A percentile compares a stretch with the other conserved stretches of the same genome.
Conservation (phyloP, 2,113 vertebrate species). For the Gallinago jamesoni region DNA sequence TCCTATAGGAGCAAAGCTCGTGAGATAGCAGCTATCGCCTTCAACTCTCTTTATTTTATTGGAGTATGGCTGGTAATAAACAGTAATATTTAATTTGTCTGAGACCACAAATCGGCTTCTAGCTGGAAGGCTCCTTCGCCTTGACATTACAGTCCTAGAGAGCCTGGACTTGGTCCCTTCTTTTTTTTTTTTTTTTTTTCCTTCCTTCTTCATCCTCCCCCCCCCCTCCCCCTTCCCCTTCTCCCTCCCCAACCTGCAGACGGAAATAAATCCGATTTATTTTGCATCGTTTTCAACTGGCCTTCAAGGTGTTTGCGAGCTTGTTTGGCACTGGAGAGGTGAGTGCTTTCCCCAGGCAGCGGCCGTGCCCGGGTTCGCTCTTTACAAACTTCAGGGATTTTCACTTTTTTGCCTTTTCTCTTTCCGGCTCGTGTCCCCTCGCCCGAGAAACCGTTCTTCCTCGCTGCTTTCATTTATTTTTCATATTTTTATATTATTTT, state of each 20-base stretch:
- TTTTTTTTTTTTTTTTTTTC: neutral
- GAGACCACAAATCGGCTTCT: conserved; percentile 70
- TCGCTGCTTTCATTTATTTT: neutral
- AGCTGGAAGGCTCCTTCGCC: conserved; percentile 63
- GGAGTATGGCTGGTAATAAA: conserved; percentile 79
- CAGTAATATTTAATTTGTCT: conserved; percentile 81
- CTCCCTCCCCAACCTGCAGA: conserved; percentile 33
- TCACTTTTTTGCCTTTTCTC: conserved; percentile 11
- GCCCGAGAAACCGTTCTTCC: neutral
- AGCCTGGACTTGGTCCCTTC: conserved; percentile 24
- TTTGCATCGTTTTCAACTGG: conserved; percentile 56
- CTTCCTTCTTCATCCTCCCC: neutral
- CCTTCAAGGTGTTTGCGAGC: conserved; percentile 56
- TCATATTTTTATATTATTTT: too few relatives aligned
- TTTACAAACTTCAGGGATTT: neutral
- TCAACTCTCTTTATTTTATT: conserved; percentile 81
- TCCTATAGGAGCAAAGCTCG: conserved; percentile 81
- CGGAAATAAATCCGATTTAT: conserved; percentile 65
- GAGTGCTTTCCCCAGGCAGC: conserved; percentile 58
- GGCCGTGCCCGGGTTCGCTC: conserved; percentile 19
- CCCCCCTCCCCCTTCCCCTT: neutral
- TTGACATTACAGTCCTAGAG: conserved; percentile 2
- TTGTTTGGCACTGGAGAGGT: conserved; percentile 70
- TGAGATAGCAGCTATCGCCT: conserved; percentile 77
- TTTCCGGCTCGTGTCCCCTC: neutral